Percentiles rank a stretch among this genome's conserved stretches.
Conservation (phyloP, 2,888 invertebrate genomes). For the Tineola bisselliella region DNA sequence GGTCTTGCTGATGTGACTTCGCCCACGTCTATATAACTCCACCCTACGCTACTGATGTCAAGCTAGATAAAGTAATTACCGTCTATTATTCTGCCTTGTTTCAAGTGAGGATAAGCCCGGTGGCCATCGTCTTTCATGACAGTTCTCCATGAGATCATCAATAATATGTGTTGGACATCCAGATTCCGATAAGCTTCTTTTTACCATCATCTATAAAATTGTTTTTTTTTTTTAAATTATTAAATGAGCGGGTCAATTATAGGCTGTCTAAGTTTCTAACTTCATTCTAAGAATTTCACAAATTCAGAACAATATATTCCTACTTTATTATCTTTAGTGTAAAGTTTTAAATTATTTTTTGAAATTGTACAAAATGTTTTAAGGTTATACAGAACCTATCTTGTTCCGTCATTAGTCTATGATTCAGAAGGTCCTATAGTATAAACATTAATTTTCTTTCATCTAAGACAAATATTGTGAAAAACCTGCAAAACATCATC, state of each 20-base stretch:
- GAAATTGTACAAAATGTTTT: too few relatives aligned
- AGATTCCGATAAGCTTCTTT: constrained; percentile 90
- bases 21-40: too few relatives aligned
- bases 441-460: neutral
- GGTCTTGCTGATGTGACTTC: too few relatives aligned
- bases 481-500: constrained; percentile 89
- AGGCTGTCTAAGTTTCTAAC: too few relatives aligned
- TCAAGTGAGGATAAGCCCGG: constrained; percentile 91
- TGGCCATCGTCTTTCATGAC: constrained; percentile 96
- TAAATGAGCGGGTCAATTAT: too few relatives aligned
- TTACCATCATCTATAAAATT: constrained; percentile 84
- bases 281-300: too few relatives aligned
- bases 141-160: constrained; percentile 96
- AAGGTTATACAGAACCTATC: too few relatives aligned
- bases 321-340: too few relatives aligned
- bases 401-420: too few relatives aligned
- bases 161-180: constrained; percentile 94
- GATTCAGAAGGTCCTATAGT: neutral
- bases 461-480: neutral
- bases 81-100: constrained; percentile 91
- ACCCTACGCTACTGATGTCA: too few relatives aligned
- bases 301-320: too few relatives aligned
- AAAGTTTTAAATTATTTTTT: too few relatives aligned
- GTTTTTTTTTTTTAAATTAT: neutral
- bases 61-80: constrained; percentile 49